Conservation (phyloP, 2,113 vertebrate species). For the Meriones unguiculatus region DNA sequence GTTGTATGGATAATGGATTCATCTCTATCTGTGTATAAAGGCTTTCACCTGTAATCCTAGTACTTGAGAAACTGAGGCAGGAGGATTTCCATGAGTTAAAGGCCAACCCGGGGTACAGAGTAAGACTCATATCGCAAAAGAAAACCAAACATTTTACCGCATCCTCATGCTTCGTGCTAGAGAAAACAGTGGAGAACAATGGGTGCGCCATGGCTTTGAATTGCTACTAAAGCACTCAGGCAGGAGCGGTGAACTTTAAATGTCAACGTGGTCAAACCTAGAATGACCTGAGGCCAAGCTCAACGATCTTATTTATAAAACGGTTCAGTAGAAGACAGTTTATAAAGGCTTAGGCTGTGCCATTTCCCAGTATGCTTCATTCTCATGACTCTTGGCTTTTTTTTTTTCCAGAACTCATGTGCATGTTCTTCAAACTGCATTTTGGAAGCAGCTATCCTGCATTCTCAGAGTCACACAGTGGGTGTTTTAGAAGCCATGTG, state of each 20-base stretch:
- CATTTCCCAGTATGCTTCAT: background rate
- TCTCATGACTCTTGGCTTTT: slow-evolving; percentile 60
- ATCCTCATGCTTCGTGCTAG: background rate
- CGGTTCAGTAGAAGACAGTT: background rate
- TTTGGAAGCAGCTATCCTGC: slow-evolving; percentile 49
- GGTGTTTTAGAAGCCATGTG: slow-evolving; percentile 49
- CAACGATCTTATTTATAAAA: background rate
- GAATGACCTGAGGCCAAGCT: background rate
- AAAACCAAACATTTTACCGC: background rate
- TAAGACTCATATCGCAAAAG: background rate
- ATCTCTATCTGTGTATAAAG: background rate
- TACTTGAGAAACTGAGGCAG: background rate
- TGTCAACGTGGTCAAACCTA: background rate
- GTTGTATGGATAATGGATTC: background rate
- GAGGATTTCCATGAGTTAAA: background rate
- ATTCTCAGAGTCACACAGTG: slow-evolving; percentile 64
- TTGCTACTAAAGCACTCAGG: background rate
- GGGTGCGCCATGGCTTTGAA: background rate
- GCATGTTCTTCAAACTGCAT: slow-evolving; percentile 63
- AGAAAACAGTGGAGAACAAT: background rate
- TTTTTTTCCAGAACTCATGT: slow-evolving; percentile 55
- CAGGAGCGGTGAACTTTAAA: background rate
- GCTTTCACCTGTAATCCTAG: background rate
- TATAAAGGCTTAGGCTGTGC: background rate
- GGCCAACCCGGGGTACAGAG: background rate